Conservation (phyloP, 2,888 invertebrate species). For the Trachelus tabidus region DNA sequence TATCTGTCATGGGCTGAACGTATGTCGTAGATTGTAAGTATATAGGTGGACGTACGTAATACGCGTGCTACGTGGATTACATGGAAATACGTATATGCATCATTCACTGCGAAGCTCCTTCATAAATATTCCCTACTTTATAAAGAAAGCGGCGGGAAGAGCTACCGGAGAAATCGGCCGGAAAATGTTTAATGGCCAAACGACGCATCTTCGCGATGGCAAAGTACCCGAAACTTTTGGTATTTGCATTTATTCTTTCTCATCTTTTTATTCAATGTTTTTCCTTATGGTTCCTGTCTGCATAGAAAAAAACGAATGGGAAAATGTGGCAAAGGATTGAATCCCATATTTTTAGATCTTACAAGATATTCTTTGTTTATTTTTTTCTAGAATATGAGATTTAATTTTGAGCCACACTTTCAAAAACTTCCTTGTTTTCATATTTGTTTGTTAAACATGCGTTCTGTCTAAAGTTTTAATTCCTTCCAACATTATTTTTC, state of each 20-base stretch:
- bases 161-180: conserved; percentile 40
- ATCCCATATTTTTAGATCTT: no score
- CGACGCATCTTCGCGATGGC: neutral
- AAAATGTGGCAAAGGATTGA: no score
- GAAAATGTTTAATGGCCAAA: conserved; percentile 52
- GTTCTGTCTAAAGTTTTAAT: no score
- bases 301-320: no score
- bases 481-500: no score
- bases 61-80: neutral
- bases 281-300: neutral
- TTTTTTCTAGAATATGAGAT: no score
- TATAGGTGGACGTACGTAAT: neutral
- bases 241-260: neutral
- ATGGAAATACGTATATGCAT: neutral
- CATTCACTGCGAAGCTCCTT: conserved; percentile 28
- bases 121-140: conserved; percentile 47
- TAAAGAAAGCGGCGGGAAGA: conserved; percentile 5
- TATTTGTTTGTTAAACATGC: neutral
- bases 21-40: neutral
- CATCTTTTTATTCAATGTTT: neutral
- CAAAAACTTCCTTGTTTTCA: no score
- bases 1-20: neutral
- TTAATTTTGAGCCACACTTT: no score
- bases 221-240: neutral
- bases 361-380: no score